These are phyloP conservation scores for Episyrphus balteatus DNA, from an alignment of 1,140 invertebrate genomes.

Conservation along the genomic window DNA sequence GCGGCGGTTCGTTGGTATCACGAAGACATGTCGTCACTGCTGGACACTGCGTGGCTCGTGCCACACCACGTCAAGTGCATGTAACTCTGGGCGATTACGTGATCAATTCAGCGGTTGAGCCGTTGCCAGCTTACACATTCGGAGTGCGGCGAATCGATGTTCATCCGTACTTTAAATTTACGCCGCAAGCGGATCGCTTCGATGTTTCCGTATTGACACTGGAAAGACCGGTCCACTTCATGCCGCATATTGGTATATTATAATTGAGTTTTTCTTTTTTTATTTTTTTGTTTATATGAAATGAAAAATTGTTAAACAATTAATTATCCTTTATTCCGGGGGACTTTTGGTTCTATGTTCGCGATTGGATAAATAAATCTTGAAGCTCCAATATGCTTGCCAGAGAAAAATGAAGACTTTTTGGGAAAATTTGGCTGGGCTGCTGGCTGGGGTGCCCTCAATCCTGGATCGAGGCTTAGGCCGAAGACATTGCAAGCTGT, in stretches of 20 bases:
- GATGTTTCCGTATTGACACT: slow-evolving; percentile 85
- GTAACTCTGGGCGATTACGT: slow-evolving; percentile 90
- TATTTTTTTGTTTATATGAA: no score
- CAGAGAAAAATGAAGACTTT: slow-evolving; percentile 81
- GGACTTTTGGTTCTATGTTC: neutral
- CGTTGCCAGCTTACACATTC: slow-evolving; percentile 79
- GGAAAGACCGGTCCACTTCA: slow-evolving; percentile 76
- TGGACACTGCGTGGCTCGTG: slow-evolving; percentile 89
- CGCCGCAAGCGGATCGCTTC: slow-evolving; percentile 78
- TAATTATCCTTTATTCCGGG: neutral
- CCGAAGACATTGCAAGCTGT: slow-evolving; percentile 87
- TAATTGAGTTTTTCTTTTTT: neutral
- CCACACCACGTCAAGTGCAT: slow-evolving; percentile 76
- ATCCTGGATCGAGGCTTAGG: slow-evolving; percentile 68
- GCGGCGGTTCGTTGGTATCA: slow-evolving; percentile 88
- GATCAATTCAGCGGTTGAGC: slow-evolving; percentile 84
- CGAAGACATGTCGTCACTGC: slow-evolving; percentile 89
- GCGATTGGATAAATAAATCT: neutral
- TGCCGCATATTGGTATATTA: slow-evolving; percentile 69
- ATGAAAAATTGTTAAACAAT: neutral
- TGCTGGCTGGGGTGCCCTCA: slow-evolving; percentile 89
- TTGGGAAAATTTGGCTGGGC: slow-evolving; percentile 84
- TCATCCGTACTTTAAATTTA: slow-evolving; percentile 92
- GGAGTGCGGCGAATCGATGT: slow-evolving; percentile 79
- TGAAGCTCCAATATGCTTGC: slow-evolving; percentile 78